phyloP scores from a whole-genome alignment of 2,797 vertebrate species.

The Hoplostethus mediterraneus region DNA sequence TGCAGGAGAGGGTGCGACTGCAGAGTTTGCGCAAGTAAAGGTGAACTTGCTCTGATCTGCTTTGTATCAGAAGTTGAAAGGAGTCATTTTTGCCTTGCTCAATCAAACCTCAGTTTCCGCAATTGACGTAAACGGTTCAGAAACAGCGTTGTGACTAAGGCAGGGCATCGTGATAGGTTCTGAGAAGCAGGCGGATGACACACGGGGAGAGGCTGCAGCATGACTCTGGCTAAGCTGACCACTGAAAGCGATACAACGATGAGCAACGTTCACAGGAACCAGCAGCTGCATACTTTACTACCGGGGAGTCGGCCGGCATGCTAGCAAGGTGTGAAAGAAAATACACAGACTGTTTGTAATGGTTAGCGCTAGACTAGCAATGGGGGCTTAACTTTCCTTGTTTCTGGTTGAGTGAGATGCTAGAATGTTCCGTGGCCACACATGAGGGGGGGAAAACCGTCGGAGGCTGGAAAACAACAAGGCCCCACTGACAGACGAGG shows the following conservation, averaged over 20 bases:
- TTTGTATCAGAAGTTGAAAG: conserved; percentile 22
- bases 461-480: conserved; percentile 26
- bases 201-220: conserved; percentile 39
- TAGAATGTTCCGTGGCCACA: conserved; percentile 55
- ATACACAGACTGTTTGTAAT: conserved; percentile 32
- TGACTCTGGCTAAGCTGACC: conserved; percentile 53
- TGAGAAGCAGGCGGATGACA: conserved; percentile 69
- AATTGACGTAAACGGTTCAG: neutral
- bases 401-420: conserved; percentile 54
- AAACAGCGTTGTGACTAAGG: conserved; percentile 24
- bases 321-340: conserved; percentile 59
- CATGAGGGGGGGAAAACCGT: conserved; percentile 9
- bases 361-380: conserved; percentile 25
- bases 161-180: conserved; percentile 50
- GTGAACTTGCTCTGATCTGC: conserved; percentile 57
- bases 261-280: conserved; percentile 53
- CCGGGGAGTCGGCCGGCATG: conserved; percentile 19
- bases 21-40: conserved; percentile 62
- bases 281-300: conserved; percentile 62
- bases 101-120: conserved; percentile 22
- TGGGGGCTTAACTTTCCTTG: conserved; percentile 17
- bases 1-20: conserved; percentile 51
- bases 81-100: neutral
- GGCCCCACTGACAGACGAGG: conserved; percentile 27
- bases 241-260: conserved; percentile 51